These are phyloP conservation scores for Danio kyathit DNA, from an alignment of 2,797 vertebrate genomes.

Conservation along the genomic window DNA sequence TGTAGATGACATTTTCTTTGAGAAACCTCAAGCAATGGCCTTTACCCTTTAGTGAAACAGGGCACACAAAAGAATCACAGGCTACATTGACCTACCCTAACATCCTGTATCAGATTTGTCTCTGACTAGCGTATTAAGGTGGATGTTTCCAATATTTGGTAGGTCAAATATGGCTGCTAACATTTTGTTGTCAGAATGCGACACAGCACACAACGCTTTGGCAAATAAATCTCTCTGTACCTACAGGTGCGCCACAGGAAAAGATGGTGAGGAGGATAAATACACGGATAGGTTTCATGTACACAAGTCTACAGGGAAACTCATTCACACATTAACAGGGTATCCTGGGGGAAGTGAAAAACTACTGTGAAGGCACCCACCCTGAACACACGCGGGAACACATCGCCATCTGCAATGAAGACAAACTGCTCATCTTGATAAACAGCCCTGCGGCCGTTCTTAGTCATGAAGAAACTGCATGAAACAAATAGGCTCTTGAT, in stretches of 20 bases:
- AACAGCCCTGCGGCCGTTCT: slow-evolving; percentile 67
- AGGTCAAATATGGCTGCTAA: neutral
- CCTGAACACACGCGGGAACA: slow-evolving; percentile 22
- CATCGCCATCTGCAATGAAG: slow-evolving; percentile 22
- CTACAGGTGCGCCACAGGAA: slow-evolving; percentile 15
- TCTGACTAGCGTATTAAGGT: neutral
- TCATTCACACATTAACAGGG: slow-evolving; percentile 19
- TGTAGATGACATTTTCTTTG: slow-evolving; percentile 24
- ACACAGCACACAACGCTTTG: neutral
- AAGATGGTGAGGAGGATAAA: neutral
- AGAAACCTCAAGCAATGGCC: neutral
- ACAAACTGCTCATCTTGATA: slow-evolving; percentile 23
- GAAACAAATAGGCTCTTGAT: neutral
- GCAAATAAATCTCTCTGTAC: neutral
- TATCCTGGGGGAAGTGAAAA: slow-evolving; percentile 17
- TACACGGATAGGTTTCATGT: neutral
- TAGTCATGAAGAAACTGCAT: neutral
- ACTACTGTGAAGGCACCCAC: slow-evolving; percentile 7
- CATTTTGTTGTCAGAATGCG: neutral
- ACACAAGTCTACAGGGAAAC: neutral
- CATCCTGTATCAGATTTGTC: slow-evolving; percentile 4
- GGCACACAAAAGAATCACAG: neutral
- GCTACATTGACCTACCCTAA: neutral
- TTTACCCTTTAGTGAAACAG: slow-evolving; percentile 16
- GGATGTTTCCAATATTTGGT: neutral